These are phyloP conservation scores for Columbina picui DNA, from an alignment of 2,113 vertebrate genomes.

Conservation along the genomic window DNA sequence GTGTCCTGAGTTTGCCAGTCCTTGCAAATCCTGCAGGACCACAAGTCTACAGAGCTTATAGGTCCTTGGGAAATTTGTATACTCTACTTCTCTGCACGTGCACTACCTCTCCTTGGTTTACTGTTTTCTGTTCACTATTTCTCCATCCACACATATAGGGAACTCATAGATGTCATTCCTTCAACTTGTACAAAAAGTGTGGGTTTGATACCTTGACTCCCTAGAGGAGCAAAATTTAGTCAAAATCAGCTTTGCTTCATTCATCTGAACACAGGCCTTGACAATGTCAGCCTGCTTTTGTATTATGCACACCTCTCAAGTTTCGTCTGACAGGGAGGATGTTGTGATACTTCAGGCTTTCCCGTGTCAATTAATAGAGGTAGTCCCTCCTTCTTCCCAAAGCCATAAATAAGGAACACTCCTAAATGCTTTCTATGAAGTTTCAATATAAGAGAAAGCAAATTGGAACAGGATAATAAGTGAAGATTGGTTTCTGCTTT, in stretches of 20 bases:
- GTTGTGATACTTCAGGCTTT: neutral
- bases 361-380: neutral
- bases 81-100: neutral
- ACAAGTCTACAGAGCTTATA: neutral
- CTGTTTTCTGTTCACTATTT: neutral
- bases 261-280: neutral
- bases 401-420: neutral
- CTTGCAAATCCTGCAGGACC: neutral
- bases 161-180: neutral
- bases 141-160: neutral
- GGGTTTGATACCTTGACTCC: neutral
- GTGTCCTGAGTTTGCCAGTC: neutral
- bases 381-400: neutral
- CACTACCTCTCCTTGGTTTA: neutral
- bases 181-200: neutral
- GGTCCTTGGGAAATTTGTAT: neutral
- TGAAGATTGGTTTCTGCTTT: neutral
- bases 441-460: neutral
- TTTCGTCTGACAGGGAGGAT: neutral
- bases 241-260: neutral
- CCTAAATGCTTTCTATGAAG: neutral
- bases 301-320: neutral
- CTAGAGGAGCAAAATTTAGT: neutral
- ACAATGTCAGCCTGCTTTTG: neutral
- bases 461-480: neutral